These are phyloP conservation scores for Perithous albicinctus DNA, from an alignment of 2,888 invertebrate species.

Conservation along the genomic window DNA sequence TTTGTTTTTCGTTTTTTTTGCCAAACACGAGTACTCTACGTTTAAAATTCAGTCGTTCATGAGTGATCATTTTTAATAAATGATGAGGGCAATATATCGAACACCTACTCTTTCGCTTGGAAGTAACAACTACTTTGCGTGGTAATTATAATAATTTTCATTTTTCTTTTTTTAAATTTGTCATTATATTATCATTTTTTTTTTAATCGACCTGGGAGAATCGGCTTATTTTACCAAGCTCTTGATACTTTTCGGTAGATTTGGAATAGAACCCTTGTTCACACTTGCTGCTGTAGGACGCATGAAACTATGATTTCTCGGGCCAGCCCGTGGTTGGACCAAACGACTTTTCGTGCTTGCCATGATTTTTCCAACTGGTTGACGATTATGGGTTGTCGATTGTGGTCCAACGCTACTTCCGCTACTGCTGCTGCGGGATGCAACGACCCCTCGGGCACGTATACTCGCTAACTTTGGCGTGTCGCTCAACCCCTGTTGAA, in stretches of 20 bases:
- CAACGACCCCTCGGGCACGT: constrained; percentile 70
- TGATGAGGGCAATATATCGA: constrained; percentile 31
- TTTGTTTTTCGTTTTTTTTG: too few relatives aligned
- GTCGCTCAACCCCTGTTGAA: constrained; percentile 54
- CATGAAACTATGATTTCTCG: constrained; percentile 89
- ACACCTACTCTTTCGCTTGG: background rate
- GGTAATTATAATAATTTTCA: constrained; percentile 28
- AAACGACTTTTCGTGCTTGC: constrained; percentile 75
- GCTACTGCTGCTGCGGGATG: constrained; percentile 84
- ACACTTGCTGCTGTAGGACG: constrained; percentile 94
- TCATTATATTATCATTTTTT: background rate
- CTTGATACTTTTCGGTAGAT: constrained; percentile 82
- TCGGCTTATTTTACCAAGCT: constrained; percentile 76
- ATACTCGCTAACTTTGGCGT: constrained; percentile 56
- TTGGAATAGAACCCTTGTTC: constrained; percentile 87
- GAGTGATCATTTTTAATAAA: constrained; percentile 31
- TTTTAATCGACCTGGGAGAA: background rate
- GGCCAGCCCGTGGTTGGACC: constrained; percentile 76
- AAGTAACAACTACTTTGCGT: constrained; percentile 36
- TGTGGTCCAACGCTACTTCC: constrained; percentile 84
- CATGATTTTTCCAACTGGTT: constrained; percentile 62
- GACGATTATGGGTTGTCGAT: constrained; percentile 72
- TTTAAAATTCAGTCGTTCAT: constrained; percentile 64
- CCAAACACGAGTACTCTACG: constrained; percentile 54
- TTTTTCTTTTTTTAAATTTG: too few relatives aligned